phyloP scores from a whole-genome alignment of 2,888 invertebrate genomes.

The Hydrotaea diabolus region DNA sequence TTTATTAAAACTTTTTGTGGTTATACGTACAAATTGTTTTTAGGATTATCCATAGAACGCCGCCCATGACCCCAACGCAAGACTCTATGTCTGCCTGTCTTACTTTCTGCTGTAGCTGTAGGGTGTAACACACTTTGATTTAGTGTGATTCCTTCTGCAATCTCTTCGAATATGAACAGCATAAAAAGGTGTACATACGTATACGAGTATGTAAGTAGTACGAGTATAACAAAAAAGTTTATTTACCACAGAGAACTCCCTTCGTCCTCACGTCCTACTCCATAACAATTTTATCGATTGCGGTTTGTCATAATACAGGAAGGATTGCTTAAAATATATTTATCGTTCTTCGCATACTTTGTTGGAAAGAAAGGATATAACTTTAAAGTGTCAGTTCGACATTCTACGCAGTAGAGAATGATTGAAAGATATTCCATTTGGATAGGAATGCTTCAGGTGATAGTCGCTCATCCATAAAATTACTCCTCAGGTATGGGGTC shows the following conservation, averaged over 20 bases:
- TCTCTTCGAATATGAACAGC: not conserved
- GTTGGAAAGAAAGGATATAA: not conserved
- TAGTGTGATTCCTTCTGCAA: not conserved
- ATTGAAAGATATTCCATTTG: not conserved
- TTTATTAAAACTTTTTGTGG: conserved; percentile 25
- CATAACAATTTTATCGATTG: conserved; percentile 9
- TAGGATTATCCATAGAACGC: not conserved
- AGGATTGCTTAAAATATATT: not conserved
- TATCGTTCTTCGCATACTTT: not conserved
- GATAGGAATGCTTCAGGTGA: not conserved
- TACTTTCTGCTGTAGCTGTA: not conserved
- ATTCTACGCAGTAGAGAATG: not conserved
- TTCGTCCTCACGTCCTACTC: not conserved
- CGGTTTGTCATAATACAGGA: not conserved
- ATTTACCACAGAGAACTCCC: not conserved
- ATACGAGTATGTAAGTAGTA: no score
- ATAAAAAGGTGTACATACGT: no score
- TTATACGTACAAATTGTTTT: not conserved
- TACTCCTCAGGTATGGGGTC: not conserved
- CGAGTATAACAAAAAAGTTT: conserved; percentile 3
- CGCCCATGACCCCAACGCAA: not conserved
- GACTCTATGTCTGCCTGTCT: not conserved
- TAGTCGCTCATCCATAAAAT: not conserved
- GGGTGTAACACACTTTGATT: conserved; percentile 15
- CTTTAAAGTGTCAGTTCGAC: not conserved